A percentile compares a stretch with the other conserved stretches of the same genome.
phyloP scores from a whole-genome alignment of 2,113 vertebrate genomes.

The Myotis brandtii region DNA sequence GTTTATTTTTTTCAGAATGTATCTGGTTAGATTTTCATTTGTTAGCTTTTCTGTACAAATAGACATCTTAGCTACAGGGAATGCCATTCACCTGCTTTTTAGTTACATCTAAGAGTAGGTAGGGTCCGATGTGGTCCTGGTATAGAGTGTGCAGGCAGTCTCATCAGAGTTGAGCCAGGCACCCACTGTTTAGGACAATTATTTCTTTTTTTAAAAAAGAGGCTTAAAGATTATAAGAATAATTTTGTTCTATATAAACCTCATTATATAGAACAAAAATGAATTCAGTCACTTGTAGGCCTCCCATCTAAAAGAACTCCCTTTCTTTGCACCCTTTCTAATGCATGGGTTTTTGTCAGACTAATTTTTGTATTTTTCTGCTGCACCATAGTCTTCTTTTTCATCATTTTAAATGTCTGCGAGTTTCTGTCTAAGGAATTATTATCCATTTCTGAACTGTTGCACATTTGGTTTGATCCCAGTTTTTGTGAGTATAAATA shows the following conservation, averaged over 20 bases:
- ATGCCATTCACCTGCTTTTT: neutral
- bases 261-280: slow-evolving; percentile 11
- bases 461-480: neutral
- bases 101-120: neutral
- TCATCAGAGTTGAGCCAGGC: neutral
- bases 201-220: slow-evolving; percentile 32
- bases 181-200: neutral
- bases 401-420: neutral
- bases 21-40: slow-evolving; percentile 44
- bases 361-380: neutral
- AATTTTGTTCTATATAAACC: neutral
- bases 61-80: neutral
- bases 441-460: neutral
- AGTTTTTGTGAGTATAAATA: slow-evolving; percentile 37
- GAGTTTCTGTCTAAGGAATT: neutral
- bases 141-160: neutral
- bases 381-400: neutral
- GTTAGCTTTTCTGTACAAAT: neutral
- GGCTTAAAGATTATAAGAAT: neutral
- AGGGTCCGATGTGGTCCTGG: neutral
- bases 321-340: neutral
- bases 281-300: neutral
- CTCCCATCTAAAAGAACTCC: neutral
- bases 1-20: neutral
- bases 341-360: neutral